Base-by-base conservation (phyloP, 1,140 invertebrate species). In the Brachionus calyciflorus region DNA sequence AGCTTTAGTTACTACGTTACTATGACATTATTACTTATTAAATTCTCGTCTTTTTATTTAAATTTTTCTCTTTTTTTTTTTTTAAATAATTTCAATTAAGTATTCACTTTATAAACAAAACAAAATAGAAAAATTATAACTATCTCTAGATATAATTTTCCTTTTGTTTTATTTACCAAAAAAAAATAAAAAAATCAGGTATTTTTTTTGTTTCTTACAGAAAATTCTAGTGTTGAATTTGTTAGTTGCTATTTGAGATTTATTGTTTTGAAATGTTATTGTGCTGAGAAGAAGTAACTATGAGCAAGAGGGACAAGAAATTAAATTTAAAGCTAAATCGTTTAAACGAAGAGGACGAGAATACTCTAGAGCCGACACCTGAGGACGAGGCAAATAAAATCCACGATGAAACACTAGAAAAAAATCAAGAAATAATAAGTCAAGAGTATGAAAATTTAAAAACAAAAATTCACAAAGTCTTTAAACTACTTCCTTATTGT, bases 301-400 rank as follows among this genome's bases (percentile, higher is more conserved):
- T 73, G 69, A 73, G 28, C 37, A 55, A 73, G 41, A 30, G 69
- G 48, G 51, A 51, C 30, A 55, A 33, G 4, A 49, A 55, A 33
- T 21, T 37, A 0, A 73, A 51, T 21, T 37, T 73, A 19, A 73
- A 49, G 21, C 69, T 73, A 21, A 73, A 73, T 28, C 69, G 69
- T 17, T 26, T 73, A 19, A 73, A 73, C 4, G 69, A 73, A 24
- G 69, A 73, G 28, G 69, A 73, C 69, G 69, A 73, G 40, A 51
- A 17, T 14, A 73, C 40, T n/a, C n/a, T n/a, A 24, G 60, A 9
- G 0, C 37, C 40, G 37, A 24, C 10, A 3, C 19, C 21, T 9
- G 33, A 0, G 1, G 37, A 28, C 17, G 10, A 65, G 3, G 17
- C 40, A 37, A 19, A 41, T 10, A 46, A 24, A n/a, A 17, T 19